Base-by-base conservation (phyloP, 2,113 vertebrate genomes). In the Sphyrna mokarran region DNA sequence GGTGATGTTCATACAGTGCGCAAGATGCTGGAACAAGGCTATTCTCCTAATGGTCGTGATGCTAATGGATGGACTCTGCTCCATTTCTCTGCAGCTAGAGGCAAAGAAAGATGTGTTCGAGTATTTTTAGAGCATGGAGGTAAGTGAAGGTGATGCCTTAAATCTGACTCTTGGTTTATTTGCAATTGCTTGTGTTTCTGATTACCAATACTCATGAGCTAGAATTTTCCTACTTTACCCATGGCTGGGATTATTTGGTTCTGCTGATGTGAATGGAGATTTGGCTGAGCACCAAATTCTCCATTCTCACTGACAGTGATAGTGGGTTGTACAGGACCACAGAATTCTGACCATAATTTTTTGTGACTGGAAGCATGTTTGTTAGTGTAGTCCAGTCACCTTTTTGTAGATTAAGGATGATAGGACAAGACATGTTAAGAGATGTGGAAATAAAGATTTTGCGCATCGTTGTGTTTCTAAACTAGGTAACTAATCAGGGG, bases 51-150 rank as follows among this genome's bases (percentile, higher is more conserved):
- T 48, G 98, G 98, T 96, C 98, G 99, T 0, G 99, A 99, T 18
- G 98, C 99, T 96, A 99, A 99, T 0, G 99, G 99, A 95, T 99
- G 99, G 99, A 99, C 99, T 0, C 97, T 99, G 97, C 99, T 99
- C 93, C 99, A 99, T 96, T 99, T 99, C 97, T 99, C 99, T 43
- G 98, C 99, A 63, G 99, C 99, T 13, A 98, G 99, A 97, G 99
- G 99, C 33, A 99, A 99, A 96, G 99, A 99, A 97, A 97, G 99
- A 97, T 99, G 99, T 69, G 99, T 99, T 33, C 98, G 99, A 10
- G 99, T 99, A 43, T 99, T 99, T 96, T 98, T 99, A 54, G 99
- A 99, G 95, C 99, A 99, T 8, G 99, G 99, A 98, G 99, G 99
- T 99, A 96, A 98, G 98, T 97, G 66, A 70, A 95, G 40, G 48